These are phyloP conservation scores for Misgurnus anguillicaudatus DNA, from an alignment of 2,113 vertebrate genomes.

Conservation along the genomic window DNA sequence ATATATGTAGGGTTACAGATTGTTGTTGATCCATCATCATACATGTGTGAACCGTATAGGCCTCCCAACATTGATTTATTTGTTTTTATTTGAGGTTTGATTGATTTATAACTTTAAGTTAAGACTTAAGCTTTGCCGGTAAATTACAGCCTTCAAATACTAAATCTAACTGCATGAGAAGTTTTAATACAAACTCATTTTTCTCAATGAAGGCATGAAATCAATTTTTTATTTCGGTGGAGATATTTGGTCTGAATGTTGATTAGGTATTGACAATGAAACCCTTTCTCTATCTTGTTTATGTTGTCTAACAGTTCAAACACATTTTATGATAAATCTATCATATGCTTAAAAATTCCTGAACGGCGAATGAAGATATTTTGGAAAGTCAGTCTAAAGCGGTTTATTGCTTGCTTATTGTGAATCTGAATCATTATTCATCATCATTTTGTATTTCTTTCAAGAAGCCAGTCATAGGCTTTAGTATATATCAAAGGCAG, in stretches of 20 bases:
- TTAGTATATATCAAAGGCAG: no score
- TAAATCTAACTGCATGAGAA: constrained; percentile 57
- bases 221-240: constrained; percentile 64
- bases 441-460: no score
- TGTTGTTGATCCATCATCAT: constrained; percentile 39
- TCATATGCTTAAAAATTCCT: constrained; percentile 61
- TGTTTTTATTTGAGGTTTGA: constrained; percentile 20
- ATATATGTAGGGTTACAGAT: constrained; percentile 5
- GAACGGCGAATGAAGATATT: constrained; percentile 55
- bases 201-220: constrained; percentile 64
- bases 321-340: constrained; percentile 68
- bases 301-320: constrained; percentile 72
- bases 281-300: constrained; percentile 41
- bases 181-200: constrained; percentile 61
- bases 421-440: no score
- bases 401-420: neutral
- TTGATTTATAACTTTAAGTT: constrained; percentile 47
- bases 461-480: no score
- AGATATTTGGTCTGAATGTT: constrained; percentile 66
- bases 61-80: constrained; percentile 1
- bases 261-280: constrained; percentile 27
- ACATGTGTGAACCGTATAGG: constrained; percentile 42
- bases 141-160: constrained; percentile 37
- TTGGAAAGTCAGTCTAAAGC: constrained; percentile 57
- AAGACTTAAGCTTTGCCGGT: constrained; percentile 20